These are phyloP conservation scores for Steinernema scapterisci DNA, from an alignment of 2,888 invertebrate species.

Conservation along the genomic window DNA sequence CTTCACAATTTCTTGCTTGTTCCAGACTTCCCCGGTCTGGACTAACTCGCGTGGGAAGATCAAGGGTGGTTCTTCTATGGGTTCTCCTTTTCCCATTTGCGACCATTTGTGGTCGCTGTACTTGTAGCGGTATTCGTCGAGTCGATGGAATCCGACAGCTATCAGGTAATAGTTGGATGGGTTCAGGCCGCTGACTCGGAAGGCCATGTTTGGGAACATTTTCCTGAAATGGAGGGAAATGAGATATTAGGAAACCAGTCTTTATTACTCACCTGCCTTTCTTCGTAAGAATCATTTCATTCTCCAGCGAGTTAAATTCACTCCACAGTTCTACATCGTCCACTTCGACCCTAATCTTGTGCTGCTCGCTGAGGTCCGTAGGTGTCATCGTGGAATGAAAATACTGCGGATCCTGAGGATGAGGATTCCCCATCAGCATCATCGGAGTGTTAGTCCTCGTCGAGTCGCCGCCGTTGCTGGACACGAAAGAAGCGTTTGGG, in stretches of 20 bases:
- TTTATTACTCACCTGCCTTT: constrained; percentile 25
- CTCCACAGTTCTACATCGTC: neutral
- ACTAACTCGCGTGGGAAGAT: neutral
- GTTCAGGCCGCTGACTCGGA: neutral
- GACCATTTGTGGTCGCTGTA: constrained; percentile 3
- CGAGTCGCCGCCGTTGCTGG: neutral
- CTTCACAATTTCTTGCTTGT: constrained; percentile 4
- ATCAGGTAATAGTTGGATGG: neutral
- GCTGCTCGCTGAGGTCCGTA: neutral
- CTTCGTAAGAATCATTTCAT: constrained; percentile 13
- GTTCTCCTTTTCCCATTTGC: neutral
- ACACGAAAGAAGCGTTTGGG: neutral
- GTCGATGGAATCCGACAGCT: neutral
- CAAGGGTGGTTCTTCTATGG: neutral
- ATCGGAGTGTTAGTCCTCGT: neutral
- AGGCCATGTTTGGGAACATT: neutral
- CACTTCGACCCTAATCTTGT: neutral
- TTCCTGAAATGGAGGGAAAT: neutral
- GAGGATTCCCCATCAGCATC: neutral
- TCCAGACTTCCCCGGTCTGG: neutral
- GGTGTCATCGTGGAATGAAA: neutral
- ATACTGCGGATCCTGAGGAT: neutral
- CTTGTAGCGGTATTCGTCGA: constrained; percentile 12
- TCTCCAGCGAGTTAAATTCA: neutral
- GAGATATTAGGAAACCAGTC: too few relatives aligned